Conservation (phyloP, 1,140 invertebrate genomes). For the Theocolax elegans region DNA sequence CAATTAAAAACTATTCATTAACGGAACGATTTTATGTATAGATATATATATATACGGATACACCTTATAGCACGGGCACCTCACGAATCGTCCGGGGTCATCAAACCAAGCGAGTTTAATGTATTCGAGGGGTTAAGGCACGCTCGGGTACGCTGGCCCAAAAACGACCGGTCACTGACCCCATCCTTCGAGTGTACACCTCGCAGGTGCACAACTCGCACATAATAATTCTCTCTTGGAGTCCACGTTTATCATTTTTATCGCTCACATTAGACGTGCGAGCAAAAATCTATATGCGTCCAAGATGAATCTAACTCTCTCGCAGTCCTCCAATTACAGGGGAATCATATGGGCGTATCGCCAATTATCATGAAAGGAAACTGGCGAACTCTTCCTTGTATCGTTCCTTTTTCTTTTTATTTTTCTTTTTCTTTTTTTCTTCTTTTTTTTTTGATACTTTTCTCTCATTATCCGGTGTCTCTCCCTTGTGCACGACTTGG, state of each 20-base stretch:
- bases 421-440: no score
- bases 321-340: neutral
- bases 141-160: conserved; percentile 4
- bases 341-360: neutral
- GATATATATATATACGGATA: no score
- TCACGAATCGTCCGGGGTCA: no score
- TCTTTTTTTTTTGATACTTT: neutral
- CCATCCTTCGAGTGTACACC: neutral
- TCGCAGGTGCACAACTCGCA: neutral
- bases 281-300: neutral
- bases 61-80: no score
- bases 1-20: no score
- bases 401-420: neutral
- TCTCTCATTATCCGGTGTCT: neutral
- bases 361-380: neutral
- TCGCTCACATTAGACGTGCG: neutral
- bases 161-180: conserved; percentile 26
- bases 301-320: neutral
- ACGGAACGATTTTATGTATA: no score
- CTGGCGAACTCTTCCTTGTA: neutral
- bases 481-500: neutral
- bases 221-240: neutral
- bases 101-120: conserved; percentile 9
- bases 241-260: conserved; percentile 8
- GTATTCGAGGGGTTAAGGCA: neutral